phyloP scores from a whole-genome alignment of 2,113 vertebrate species.

The Tachycineta bicolor region DNA sequence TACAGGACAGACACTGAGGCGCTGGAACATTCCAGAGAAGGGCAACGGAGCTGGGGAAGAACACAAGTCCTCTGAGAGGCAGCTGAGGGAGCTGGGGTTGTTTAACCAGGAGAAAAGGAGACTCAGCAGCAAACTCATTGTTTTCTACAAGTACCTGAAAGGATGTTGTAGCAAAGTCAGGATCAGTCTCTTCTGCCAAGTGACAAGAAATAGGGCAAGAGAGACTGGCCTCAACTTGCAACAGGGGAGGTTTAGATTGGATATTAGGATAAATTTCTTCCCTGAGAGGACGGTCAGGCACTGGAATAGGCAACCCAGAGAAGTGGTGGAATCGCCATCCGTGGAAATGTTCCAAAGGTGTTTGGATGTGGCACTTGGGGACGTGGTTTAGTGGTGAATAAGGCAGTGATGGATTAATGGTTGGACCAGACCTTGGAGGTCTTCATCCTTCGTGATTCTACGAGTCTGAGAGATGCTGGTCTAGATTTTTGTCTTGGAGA shows the following conservation, averaged over 20 bases:
- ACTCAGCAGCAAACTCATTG: neutral
- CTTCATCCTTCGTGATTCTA: neutral
- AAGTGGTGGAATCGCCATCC: rapidly evolving
- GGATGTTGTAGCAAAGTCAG: neutral
- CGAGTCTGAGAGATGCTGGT: neutral
- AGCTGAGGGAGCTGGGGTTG: neutral
- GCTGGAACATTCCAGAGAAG: rapidly evolving
- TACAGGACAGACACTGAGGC: neutral
- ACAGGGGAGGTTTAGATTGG: neutral
- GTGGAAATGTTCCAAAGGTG: neutral
- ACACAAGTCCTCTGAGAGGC: neutral
- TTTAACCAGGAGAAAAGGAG: neutral
- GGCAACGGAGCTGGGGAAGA: rapidly evolving
- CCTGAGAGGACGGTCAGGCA: neutral
- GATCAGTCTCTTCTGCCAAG: neutral
- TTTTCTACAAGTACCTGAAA: neutral
- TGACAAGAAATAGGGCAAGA: neutral
- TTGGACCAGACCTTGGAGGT: rapidly evolving
- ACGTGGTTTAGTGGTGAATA: neutral
- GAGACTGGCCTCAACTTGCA: neutral
- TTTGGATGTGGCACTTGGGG: neutral
- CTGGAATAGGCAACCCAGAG: neutral
- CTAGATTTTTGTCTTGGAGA: neutral
- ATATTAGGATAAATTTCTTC: neutral
- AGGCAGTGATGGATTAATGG: neutral